phyloP scores from a whole-genome alignment of 2,113 vertebrate species.

The Kryptolebias marmoratus region DNA sequence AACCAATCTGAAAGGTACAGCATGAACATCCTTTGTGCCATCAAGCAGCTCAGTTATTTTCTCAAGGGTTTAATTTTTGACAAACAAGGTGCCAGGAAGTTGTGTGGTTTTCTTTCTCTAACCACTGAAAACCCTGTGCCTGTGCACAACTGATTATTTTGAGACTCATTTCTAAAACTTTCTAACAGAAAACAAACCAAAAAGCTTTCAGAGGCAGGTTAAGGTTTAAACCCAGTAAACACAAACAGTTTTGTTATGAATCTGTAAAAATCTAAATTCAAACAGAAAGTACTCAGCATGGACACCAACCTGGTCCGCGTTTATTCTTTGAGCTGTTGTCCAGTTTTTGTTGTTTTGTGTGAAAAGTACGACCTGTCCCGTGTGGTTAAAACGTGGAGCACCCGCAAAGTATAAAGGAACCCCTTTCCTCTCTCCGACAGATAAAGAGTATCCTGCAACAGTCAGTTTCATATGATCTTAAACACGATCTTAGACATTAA shows the following conservation, averaged over 20 bases:
- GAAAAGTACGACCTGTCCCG: constrained; percentile 72
- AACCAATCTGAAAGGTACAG: constrained; percentile 81
- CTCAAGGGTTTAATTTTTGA: background rate
- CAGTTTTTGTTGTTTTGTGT: constrained; percentile 22
- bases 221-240: background rate
- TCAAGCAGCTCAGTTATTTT: background rate
- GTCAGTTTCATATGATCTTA: background rate
- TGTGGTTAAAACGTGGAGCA: constrained; percentile 76
- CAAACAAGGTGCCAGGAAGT: background rate
- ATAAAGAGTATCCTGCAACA: constrained; percentile 75
- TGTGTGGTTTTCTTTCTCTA: constrained; percentile 12
- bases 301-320: constrained; percentile 68
- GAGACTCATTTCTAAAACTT: background rate
- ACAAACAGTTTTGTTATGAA: background rate
- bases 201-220: background rate
- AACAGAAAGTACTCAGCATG: too few species aligned
- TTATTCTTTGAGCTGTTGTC: constrained; percentile 30
- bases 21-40: too few species aligned
- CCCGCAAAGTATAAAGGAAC: constrained; percentile 72
- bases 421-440: constrained; percentile 54
- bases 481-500: background rate
- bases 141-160: background rate
- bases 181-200: background rate
- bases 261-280: background rate
- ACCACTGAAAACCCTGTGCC: background rate